These are phyloP conservation scores for Dysidea cf. avara DNA, from an alignment of 37 sponge, comb jelly and placozoan species.

Conservation along the genomic window DNA sequence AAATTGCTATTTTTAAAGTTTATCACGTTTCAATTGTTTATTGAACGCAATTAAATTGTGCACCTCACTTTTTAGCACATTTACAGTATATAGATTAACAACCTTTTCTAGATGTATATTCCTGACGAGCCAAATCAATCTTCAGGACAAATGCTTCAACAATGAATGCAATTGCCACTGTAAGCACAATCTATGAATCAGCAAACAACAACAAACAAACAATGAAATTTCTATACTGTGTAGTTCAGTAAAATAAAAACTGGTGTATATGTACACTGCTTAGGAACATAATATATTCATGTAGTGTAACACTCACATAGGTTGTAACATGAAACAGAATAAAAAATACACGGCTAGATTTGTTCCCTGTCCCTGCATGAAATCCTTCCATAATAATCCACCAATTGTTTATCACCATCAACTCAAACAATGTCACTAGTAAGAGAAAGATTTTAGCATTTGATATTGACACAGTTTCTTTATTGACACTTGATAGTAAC, in stretches of 20 bases:
- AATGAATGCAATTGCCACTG: conserved; percentile 70
- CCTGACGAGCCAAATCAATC: no score
- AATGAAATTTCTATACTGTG: background rate
- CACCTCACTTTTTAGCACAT: no score
- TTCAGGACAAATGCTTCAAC: conserved; percentile 66
- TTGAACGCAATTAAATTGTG: no score
- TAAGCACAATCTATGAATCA: conserved; percentile 48
- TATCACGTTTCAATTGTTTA: no score
- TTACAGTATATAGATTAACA: no score
- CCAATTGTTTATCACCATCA: conserved; percentile 91
- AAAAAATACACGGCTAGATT: conserved; percentile 5
- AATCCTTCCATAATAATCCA: conserved; percentile 76
- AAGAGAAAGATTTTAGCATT: background rate
- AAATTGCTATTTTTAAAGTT: no score
- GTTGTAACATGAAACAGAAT: conserved; percentile 5
- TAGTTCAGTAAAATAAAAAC: background rate
- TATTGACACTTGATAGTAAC: no score
- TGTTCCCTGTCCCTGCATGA: background rate
- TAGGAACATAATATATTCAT: no score
- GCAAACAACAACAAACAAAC: conserved; percentile 10
- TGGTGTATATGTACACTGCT: background rate
- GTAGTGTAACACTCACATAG: no score
- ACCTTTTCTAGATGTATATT: no score
- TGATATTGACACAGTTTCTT: background rate
- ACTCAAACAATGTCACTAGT: conserved; percentile 76